These are phyloP conservation scores for Platorchestia sp. DNA, from an alignment of 1,140 invertebrate genomes.

Conservation along the genomic window DNA sequence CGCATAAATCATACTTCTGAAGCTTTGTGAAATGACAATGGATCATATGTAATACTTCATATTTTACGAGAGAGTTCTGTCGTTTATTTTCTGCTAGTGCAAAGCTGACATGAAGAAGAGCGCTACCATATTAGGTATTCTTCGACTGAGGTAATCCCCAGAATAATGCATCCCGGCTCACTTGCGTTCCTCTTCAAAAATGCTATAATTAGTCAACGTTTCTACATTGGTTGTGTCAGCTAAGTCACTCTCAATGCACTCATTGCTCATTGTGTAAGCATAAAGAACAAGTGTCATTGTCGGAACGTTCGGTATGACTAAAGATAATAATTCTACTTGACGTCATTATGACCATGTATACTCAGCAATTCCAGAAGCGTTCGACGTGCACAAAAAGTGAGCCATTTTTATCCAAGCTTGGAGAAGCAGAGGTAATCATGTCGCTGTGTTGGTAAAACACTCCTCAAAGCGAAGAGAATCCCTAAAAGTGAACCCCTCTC, in stretches of 20 bases:
- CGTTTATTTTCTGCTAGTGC: neutral
- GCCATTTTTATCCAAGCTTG: neutral
- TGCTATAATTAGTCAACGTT: neutral
- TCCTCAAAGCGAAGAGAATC: slow-evolving; percentile 15
- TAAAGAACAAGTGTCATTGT: neutral
- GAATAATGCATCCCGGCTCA: neutral
- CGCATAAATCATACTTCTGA: no score
- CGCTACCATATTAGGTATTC: neutral
- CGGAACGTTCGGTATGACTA: neutral
- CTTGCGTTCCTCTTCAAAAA: neutral
- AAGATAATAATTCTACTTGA: neutral
- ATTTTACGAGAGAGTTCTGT: neutral
- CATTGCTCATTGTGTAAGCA: neutral
- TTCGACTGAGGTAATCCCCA: neutral
- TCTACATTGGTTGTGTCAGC: no score
- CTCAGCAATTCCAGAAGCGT: neutral
- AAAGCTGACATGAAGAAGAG: neutral
- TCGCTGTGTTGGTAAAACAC: slow-evolving; percentile 11
- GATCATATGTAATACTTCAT: no score
- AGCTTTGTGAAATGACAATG: no score
- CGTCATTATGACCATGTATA: neutral
- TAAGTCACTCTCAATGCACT: neutral
- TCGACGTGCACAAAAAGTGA: neutral
- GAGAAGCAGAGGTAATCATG: slow-evolving; percentile 6
- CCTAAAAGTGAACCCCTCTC: neutral